Conservation (phyloP, 2,113 vertebrate species). For the Phrynosoma platyrhinos region DNA sequence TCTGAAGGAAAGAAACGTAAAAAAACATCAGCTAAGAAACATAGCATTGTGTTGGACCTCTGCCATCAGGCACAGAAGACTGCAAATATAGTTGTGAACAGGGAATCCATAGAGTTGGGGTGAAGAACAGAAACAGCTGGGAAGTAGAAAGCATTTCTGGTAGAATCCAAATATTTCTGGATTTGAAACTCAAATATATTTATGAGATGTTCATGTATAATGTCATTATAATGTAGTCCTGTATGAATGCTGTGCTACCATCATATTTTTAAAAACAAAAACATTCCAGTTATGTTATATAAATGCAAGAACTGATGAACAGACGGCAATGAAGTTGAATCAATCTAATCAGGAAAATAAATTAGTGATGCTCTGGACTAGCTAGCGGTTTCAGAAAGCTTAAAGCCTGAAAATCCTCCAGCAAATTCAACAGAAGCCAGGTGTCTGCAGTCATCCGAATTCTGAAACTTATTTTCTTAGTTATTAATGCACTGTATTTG, state of each 20-base stretch:
- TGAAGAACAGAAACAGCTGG: background rate
- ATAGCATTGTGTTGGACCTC: no score
- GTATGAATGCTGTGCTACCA: background rate
- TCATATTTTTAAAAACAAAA: background rate
- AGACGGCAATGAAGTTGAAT: conserved; percentile 24
- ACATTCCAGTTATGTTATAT: rapidly evolving
- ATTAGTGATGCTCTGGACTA: conserved; percentile 32
- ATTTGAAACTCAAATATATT: background rate
- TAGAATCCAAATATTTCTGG: background rate
- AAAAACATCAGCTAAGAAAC: background rate
- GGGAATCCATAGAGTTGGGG: background rate
- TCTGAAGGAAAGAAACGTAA: background rate
- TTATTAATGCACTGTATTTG: background rate
- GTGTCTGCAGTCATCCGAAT: background rate
- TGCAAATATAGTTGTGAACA: background rate
- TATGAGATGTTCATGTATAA: background rate
- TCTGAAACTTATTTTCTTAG: background rate
- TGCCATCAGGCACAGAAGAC: no score
- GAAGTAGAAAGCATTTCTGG: background rate
- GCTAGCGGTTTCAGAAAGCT: conserved; percentile 16
- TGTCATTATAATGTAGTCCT: background rate
- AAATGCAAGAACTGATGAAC: background rate
- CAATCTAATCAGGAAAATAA: conserved; percentile 4
- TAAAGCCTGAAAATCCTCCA: background rate
- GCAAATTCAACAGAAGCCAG: conserved; percentile 13